Evolutionary conservation across 2,797 vertebrate genomes (phyloP).

Genomic region (Nannoperca obscura): DNA sequence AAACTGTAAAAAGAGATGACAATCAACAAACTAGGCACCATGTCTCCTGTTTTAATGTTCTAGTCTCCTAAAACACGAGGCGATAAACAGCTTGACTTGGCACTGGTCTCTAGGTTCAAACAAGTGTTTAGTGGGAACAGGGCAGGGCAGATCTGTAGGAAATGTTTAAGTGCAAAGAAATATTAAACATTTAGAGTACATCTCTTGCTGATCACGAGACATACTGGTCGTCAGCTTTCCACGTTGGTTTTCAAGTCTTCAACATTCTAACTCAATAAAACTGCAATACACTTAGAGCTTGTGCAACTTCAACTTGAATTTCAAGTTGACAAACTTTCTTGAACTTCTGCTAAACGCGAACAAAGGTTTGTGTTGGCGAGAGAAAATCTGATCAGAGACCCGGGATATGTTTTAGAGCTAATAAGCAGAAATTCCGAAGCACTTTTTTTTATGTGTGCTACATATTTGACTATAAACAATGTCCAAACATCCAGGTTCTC

Average conservation of each 20-base stretch:
- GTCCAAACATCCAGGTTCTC: slow-evolving; percentile 80
- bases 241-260: slow-evolving; percentile 52
- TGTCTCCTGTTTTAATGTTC: slow-evolving; percentile 39
- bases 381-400: slow-evolving; percentile 49
- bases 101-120: slow-evolving; percentile 31
- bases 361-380: slow-evolving; percentile 30
- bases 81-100: slow-evolving; percentile 46
- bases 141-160: slow-evolving; percentile 48
- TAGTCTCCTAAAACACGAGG: slow-evolving; percentile 12
- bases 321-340: slow-evolving; percentile 39
- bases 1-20: slow-evolving; percentile 50
- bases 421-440: slow-evolving; percentile 67
- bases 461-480: slow-evolving; percentile 81
- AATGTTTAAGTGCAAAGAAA: slow-evolving; percentile 81
- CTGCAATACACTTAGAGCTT: slow-evolving; percentile 51
- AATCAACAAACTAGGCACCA: slow-evolving; percentile 68
- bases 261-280: slow-evolving; percentile 68
- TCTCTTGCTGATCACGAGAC: slow-evolving; percentile 66
- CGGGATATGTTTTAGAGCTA: slow-evolving; percentile 75
- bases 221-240: slow-evolving; percentile 65
- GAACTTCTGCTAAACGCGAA: slow-evolving; percentile 37
- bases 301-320: slow-evolving; percentile 65
- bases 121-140: slow-evolving; percentile 23
- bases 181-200: slow-evolving; percentile 73
- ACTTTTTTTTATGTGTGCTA: slow-evolving; percentile 69